Percentiles rank a stretch among this genome's conserved stretches.
Conservation (phyloP, 2,888 invertebrate genomes). For the Cryptocheilus praepositus region DNA sequence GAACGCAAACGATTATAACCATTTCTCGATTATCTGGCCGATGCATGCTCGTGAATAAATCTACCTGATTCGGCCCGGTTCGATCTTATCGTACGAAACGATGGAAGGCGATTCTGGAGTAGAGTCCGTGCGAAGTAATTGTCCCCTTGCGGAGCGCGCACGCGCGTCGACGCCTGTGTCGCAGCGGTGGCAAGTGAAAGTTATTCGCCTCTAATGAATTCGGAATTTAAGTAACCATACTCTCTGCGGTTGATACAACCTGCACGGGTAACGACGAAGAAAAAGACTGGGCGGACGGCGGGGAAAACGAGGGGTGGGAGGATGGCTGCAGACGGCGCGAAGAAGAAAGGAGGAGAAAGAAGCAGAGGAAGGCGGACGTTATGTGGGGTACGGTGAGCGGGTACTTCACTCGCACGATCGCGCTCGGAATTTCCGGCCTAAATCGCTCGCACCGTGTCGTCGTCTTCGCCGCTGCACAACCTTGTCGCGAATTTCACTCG, state of each 20-base stretch:
- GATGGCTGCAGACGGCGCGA: slow-evolving; percentile 2
- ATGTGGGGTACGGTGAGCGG: slow-evolving; percentile 34
- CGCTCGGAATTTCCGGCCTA: slow-evolving; percentile 62
- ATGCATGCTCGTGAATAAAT: no score
- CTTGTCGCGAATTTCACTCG: slow-evolving; percentile 62
- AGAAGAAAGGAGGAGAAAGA: slow-evolving; percentile 6
- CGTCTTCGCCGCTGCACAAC: slow-evolving; percentile 40
- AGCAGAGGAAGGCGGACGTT: slow-evolving; percentile 1
- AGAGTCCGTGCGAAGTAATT: no score
- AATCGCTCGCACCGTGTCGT: slow-evolving; percentile 48
- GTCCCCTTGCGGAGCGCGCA: no score
- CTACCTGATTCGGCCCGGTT: no score
- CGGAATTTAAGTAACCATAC: slow-evolving; percentile 58
- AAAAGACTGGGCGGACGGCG: slow-evolving; percentile 12
- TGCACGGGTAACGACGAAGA: no score
- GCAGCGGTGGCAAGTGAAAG: slow-evolving; percentile 56
- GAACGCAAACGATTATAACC: no score
- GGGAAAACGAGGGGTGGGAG: slow-evolving; percentile 17
- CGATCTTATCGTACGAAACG: no score
- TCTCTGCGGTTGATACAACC: slow-evolving; percentile 18
- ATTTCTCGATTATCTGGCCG: no score
- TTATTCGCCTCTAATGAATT: slow-evolving; percentile 60
- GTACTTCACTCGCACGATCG: slow-evolving; percentile 49
- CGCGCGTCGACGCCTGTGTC: no score
- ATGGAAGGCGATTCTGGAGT: no score